Evolutionary conservation across 1,140 invertebrate species (phyloP), one percentile per base, ranked within the genome.

Genomic region (Globodera ellingtonae): DNA sequence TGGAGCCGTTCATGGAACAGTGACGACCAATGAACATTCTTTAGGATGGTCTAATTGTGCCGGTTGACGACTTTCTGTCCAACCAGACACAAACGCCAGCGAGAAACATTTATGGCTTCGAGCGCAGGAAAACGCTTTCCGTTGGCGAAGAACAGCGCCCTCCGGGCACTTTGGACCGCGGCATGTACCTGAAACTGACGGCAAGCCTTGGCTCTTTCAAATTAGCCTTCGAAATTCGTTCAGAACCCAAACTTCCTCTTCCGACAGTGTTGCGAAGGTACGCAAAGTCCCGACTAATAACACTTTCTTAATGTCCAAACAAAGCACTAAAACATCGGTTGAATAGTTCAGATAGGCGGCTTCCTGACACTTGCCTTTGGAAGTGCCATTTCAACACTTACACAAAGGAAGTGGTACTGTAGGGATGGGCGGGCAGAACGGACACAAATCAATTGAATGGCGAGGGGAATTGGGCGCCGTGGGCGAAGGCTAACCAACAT

Each of bases 311-410:
- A 69, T 24, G 21, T 46, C 46, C 46, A 52, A 70, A 44, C 8
- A 13, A 70, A 70, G 46, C 46, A 70, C 13, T 44, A 13, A 13
- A 44, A 9, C 46, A 70, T 8, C 67, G 6, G 47, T 70, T 84
- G 83, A 59, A 81, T 67, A 44, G 84, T 8, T 46, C 24, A 77
- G 87, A 88, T 73, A 79, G 87, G 13, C 81, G 82, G 24, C 80
- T 88, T 15, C 87, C 87, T 9, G 87, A 88, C 74, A 80, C 87
- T 6, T 88, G 87, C 66, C 81, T 88, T 4, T 65, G 72, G 24
- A 88, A 88, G 74, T 88, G 87, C 71, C 80, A 88, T 50, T 88
- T 89, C 66, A 86, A 82, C 72, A 75, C 72, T 7, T 88, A 81
- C 79, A 89, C 79, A 35, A 88, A 88, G 79, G 77, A 89, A 52